Evolutionary conservation across 1,140 invertebrate species (phyloP).

Genomic region (Drosophila gunungcola): DNA sequence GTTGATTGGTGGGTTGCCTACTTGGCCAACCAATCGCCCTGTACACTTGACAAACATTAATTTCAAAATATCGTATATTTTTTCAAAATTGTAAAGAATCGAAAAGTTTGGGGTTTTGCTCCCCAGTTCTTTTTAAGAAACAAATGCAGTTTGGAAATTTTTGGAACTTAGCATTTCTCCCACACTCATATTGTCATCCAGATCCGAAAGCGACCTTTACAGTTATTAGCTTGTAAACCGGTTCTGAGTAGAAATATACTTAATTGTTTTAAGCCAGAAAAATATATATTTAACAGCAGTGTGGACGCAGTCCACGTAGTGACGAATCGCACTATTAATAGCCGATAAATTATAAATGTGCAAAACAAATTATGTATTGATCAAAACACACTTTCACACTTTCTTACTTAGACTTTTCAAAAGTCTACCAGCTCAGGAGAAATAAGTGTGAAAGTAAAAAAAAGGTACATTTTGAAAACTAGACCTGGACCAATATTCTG

Average conservation of each 20-base stretch:
- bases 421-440: no score
- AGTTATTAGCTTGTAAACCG: neutral
- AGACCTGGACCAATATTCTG: no score
- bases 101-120: neutral
- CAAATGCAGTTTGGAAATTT: neutral
- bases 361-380: no score
- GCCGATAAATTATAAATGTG: no score
- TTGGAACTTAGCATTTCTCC: neutral
- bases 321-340: no score
- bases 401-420: no score
- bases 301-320: no score
- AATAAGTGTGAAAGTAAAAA: no score
- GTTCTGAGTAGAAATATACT: neutral
- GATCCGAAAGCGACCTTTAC: conserved; percentile 16
- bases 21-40: conserved; percentile 25
- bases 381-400: no score
- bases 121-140: neutral
- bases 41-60: conserved; percentile 17
- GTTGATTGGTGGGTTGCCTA: conserved; percentile 54
- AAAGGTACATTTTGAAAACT: no score
- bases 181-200: conserved; percentile 2
- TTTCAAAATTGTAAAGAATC: neutral
- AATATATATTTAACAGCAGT: neutral
- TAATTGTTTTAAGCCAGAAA: neutral
- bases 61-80: neutral